Percentiles rank a stretch among this genome's conserved stretches.
These are phyloP conservation scores for Colius striatus DNA, from an alignment of 2,113 vertebrate genomes.

Conservation along the genomic window DNA sequence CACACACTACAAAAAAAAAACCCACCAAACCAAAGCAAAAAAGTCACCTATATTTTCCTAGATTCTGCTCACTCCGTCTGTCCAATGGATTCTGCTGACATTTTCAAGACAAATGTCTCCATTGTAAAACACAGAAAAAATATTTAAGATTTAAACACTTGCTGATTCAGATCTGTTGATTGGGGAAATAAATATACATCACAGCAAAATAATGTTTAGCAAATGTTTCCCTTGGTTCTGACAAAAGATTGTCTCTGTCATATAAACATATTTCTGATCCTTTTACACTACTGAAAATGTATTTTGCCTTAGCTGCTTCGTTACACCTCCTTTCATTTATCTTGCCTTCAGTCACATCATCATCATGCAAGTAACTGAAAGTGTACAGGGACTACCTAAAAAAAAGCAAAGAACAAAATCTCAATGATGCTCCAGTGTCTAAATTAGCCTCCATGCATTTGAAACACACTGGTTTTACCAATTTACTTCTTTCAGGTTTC, in stretches of 20 bases:
- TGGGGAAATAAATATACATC: neutral
- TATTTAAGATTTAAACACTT: neutral
- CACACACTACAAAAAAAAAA: neutral
- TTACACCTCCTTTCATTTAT: neutral
- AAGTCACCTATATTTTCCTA: neutral
- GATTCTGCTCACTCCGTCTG: neutral
- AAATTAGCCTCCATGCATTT: neutral
- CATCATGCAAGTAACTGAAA: neutral
- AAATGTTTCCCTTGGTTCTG: neutral
- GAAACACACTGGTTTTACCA: neutral
- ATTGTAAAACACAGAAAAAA: neutral
- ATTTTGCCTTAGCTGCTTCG: neutral
- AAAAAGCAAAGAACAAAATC: neutral
- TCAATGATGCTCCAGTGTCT: neutral
- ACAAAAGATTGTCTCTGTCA: neutral
- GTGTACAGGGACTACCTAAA: neutral
- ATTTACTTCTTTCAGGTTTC: neutral
- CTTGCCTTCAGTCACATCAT: neutral
- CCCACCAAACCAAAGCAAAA: neutral
- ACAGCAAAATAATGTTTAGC: neutral
- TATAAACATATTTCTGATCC: neutral
- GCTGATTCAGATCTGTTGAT: neutral
- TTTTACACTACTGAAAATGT: neutral
- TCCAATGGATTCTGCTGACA: neutral
- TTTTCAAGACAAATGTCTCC: neutral